A percentile compares a stretch with the other conserved stretches of the same genome.
phyloP scores from a whole-genome alignment of 2,113 vertebrate genomes.

The Chunga burmeisteri region DNA sequence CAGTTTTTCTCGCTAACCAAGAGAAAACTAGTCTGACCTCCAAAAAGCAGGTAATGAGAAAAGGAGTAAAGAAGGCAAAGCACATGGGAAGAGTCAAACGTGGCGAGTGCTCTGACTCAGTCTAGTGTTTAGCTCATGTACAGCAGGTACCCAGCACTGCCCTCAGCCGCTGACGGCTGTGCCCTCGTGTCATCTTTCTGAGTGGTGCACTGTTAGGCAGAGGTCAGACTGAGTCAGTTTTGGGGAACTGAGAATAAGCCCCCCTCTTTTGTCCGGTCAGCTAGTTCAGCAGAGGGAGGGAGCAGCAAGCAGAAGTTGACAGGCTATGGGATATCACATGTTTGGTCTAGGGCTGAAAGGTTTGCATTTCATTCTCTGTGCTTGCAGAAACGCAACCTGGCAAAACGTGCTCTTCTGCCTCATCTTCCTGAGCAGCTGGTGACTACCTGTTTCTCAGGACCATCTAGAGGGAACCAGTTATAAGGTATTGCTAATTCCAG shows the following conservation, averaged over 20 bases:
- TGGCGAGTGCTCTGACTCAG: not conserved
- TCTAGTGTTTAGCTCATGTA: not conserved
- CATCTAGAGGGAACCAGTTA: not conserved
- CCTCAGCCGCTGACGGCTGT: not conserved
- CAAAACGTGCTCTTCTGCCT: not conserved
- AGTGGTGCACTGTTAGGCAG: not conserved
- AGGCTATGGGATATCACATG: not conserved
- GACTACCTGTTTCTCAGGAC: not conserved
- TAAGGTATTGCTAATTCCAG: not conserved
- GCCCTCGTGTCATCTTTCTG: not conserved
- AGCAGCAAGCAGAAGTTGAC: not conserved
- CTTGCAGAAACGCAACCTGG: not conserved
- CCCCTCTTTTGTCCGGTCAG: not conserved
- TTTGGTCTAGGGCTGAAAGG: not conserved
- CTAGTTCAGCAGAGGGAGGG: not conserved
- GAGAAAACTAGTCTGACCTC: not conserved
- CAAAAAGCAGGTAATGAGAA: not conserved
- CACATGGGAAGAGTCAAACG: not conserved
- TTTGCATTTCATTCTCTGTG: not conserved
- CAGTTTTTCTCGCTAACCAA: not conserved
- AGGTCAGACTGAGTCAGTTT: not conserved
- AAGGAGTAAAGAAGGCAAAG: not conserved
- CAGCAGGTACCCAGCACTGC: not conserved
- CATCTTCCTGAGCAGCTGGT: not conserved
- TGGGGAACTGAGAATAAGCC: not conserved